Evolutionary conservation across 1,140 invertebrate species (phyloP).

Genomic region (Brachionus rubens): DNA sequence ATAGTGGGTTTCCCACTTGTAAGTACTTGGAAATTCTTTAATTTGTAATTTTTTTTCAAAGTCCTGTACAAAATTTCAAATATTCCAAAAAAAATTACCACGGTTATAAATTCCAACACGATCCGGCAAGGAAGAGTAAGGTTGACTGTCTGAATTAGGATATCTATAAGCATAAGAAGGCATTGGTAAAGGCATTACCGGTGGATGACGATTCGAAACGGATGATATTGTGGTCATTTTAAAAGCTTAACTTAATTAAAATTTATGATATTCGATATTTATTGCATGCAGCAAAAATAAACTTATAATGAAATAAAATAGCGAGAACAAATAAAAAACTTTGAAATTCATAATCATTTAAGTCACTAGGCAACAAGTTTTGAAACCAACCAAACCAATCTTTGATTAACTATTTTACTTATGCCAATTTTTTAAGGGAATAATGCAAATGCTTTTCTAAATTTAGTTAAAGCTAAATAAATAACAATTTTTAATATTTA

Average conservation of each 20-base stretch:
- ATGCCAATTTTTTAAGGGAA: neutral
- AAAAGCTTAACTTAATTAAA: neutral
- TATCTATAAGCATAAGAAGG: slow-evolving; percentile 42
- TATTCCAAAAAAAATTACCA: neutral
- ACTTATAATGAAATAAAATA: neutral
- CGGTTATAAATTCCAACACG: slow-evolving; percentile 40
- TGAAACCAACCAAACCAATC: too few relatives aligned
- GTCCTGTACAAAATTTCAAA: neutral
- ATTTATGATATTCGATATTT: slow-evolving; percentile 26
- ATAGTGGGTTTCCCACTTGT: slow-evolving; percentile 43
- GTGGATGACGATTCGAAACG: slow-evolving; percentile 11
- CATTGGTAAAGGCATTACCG: slow-evolving; percentile 39
- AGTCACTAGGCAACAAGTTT: slow-evolving; percentile 6
- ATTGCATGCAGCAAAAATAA: neutral
- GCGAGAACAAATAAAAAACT: too few relatives aligned
- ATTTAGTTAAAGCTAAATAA: too few relatives aligned
- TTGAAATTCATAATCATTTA: neutral
- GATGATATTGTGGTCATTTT: slow-evolving; percentile 28
- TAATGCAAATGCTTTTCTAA: too few relatives aligned
- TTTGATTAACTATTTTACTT: neutral
- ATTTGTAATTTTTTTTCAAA: neutral
- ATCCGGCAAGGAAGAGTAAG: slow-evolving; percentile 31
- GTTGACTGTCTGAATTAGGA: slow-evolving; percentile 43
- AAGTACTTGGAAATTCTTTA: slow-evolving; percentile 23
- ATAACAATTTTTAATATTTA: too few relatives aligned